A percentile compares a stretch with the other conserved stretches of the same genome.
phyloP scores from a whole-genome alignment of 1,140 invertebrate species.

The Diplogasteroides magnus region DNA sequence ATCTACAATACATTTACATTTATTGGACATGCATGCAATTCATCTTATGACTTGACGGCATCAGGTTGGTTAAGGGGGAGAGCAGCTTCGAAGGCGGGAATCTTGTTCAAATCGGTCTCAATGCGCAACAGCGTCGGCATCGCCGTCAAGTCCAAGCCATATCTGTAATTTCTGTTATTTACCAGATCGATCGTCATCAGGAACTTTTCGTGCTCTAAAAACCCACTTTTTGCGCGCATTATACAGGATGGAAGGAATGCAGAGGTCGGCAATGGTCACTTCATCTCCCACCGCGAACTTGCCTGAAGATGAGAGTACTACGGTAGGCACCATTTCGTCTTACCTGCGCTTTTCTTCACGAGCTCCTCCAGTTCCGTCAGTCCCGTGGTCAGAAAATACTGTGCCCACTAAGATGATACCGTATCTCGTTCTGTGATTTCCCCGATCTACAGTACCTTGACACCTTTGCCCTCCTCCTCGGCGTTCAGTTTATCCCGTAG shows the following conservation, averaged over 20 bases:
- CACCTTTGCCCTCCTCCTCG: constrained; percentile 23
- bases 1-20: too few species aligned
- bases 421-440: not conserved
- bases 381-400: constrained; percentile 79
- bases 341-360: constrained; percentile 74
- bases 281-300: not conserved
- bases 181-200: not conserved
- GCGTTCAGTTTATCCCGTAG: constrained; percentile 68
- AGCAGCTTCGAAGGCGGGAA: not conserved
- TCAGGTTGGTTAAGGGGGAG: not conserved
- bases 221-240: not conserved
- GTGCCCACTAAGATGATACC: constrained; percentile 67
- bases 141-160: not conserved
- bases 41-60: constrained; percentile 67
- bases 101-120: not conserved
- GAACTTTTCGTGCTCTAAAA: constrained; percentile 8
- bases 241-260: constrained; percentile 8
- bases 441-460: not conserved
- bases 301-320: constrained; percentile 56
- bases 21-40: too few species aligned
- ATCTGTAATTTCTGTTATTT: constrained; percentile 2
- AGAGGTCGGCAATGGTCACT: not conserved
- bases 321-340: constrained; percentile 84
- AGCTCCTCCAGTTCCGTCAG: constrained; percentile 80
- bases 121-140: not conserved